Base-by-base conservation (phyloP, 2,888 invertebrate species). In the Creontiades dilutus region DNA sequence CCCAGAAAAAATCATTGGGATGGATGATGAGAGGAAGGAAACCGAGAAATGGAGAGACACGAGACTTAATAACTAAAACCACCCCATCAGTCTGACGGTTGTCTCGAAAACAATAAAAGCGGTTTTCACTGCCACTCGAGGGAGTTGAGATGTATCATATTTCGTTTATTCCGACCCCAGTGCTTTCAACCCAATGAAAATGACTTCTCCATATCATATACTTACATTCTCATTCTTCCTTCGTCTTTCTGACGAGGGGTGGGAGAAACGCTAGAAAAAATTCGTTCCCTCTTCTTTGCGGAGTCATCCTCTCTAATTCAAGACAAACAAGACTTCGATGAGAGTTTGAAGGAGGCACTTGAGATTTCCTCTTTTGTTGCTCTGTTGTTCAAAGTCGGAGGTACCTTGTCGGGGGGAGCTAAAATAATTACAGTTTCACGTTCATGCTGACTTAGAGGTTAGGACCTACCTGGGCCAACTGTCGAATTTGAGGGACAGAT, bases 121-220 rank as follows among this genome's bases (percentile, higher is more conserved):
- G 68, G 23, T 68, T 68, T 68, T 68, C 68, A 68, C 68, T 68
- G 68, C 68, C 68, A 68, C 68, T 68, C 68, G 68, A 23, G 68
- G 68, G 68, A 68, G 19, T 27, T 68, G 68, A 68, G 23, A 68
- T 23, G 68, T 68, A 68, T 68, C 19, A 4, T 23, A 23, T 68
- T 68, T 27, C 68, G 68, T 12, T 68, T 68, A 68, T 68, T 68
- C 68, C 68, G 0, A 68, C 13, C 23, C 7, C 68, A 4, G 23
- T 0, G 12, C 13, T 19, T 19, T 12, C 11, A n/a, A 19, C 68
- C 68, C 68, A 68, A 68, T 68, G 68, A 68, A 68, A 68, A 68
- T 68, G n/a, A 68, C 68, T 68, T 68, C 68, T 68, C 23, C 68
- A 68, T 68, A 68, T 68, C 68, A 68, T 68, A 27, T 68, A 68